Conservation (phyloP, 2,113 vertebrate genomes). For the Hipposideros armiger region DNA sequence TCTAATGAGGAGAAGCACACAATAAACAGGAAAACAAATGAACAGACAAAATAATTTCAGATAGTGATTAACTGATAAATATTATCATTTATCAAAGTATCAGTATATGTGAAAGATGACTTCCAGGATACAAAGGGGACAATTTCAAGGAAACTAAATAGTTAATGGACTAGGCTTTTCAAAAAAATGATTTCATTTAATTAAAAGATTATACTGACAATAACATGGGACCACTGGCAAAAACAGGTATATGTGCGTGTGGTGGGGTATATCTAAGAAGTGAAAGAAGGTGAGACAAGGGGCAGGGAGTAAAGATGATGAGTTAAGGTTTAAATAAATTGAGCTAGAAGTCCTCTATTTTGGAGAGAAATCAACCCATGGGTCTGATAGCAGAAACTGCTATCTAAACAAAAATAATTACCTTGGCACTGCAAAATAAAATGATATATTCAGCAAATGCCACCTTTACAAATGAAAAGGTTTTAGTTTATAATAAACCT, state of each 20-base stretch:
- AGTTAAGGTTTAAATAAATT: neutral
- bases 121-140: neutral
- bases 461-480: neutral
- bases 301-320: neutral
- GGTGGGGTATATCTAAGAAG: neutral
- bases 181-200: neutral
- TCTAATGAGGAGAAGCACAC: neutral
- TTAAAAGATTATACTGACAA: conserved; percentile 2
- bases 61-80: neutral
- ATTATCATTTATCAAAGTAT: neutral
- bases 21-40: neutral
- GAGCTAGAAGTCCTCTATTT: neutral
- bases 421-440: neutral
- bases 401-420: neutral
- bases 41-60: conserved; percentile 23
- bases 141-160: neutral
- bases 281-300: neutral
- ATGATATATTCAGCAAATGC: conserved; percentile 20
- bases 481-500: neutral
- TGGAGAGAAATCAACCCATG: neutral
- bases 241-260: neutral
- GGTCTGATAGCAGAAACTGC: neutral
- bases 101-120: neutral
- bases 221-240: neutral
- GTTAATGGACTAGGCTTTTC: neutral